Evolutionary conservation across 2,888 invertebrate species (phyloP), one percentile per base, ranked within the genome.

Genomic region (Tiliacea citrago): DNA sequence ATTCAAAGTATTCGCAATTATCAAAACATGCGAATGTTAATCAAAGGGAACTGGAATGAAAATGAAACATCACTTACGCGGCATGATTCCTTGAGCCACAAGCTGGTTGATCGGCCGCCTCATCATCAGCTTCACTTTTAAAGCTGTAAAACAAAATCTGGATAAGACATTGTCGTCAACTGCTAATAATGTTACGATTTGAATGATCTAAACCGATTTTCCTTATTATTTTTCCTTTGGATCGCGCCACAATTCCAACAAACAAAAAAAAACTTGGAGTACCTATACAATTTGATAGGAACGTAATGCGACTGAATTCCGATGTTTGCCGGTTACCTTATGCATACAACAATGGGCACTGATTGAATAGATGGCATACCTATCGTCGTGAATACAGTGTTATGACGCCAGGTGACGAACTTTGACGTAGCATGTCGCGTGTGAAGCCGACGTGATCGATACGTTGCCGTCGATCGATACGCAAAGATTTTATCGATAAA

Each of bases 31-130:
- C 39, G 7, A 62, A 58, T 63, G 21, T 51, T 39, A 58, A 60
- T 81, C 8, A 57, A 73, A 75, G 47, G 29, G 9, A 69, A 58
- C 18, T 7, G 21, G 55, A 58, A 24, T 45, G 21, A 68, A 55
- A 10, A 66, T 29, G 61, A 24, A 75, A 60, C 35, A 69, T 51
- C n/a, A 99, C 99, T 99, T 97, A 99, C 99, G 98, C 93, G 99
- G 99, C 98, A 99, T 98, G 93, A 99, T 99, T 95, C 99, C 99
- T 97, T 99, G 99, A 89, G 98, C 99, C 90, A 99, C 99, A 90
- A 99, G 97, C 97, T 99, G 99, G 96, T 98, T 99, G 94, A 99
- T 98, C 82, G 99, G 99, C 92, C 99, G 97, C 94, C 99, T 97
- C 96, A 99, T 97, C 98, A 99, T 98, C 96, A 99, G 97, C 97